phyloP scores from a whole-genome alignment of 2,888 invertebrate species.

The Conus canariensis region DNA sequence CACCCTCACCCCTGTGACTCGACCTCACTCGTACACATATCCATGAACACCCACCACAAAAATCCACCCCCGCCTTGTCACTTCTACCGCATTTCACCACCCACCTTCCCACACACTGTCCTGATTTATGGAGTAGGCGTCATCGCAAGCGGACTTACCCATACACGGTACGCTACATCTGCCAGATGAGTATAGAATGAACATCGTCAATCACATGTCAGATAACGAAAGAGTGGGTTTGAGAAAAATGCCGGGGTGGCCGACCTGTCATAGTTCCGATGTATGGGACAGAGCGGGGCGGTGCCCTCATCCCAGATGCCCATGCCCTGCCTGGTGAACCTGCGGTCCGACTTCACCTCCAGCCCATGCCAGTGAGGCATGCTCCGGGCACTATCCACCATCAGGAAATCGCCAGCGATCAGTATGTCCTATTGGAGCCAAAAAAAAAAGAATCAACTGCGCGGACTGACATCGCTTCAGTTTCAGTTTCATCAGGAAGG shows the following conservation, averaged over 20 bases:
- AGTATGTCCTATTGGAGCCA: not conserved
- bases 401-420: not conserved
- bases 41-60: not conserved
- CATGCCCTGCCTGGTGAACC: not conserved
- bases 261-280: slow-evolving; percentile 8
- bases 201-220: no score
- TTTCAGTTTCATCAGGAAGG: no score
- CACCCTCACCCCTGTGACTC: not conserved
- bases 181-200: no score
- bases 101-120: not conserved
- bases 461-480: no score
- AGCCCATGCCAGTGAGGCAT: slow-evolving; percentile 4
- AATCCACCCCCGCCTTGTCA: not conserved
- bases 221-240: no score
- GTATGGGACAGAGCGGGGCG: not conserved
- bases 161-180: no score
- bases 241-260: no score
- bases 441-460: no score
- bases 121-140: no score
- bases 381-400: not conserved
- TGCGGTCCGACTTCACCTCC: not conserved
- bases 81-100: not conserved
- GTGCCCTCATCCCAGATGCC: no score
- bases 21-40: not conserved
- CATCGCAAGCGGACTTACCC: not conserved